Evolutionary conservation across 2,888 invertebrate species (phyloP).

Genomic region (Agonopterix alstromeriana): DNA sequence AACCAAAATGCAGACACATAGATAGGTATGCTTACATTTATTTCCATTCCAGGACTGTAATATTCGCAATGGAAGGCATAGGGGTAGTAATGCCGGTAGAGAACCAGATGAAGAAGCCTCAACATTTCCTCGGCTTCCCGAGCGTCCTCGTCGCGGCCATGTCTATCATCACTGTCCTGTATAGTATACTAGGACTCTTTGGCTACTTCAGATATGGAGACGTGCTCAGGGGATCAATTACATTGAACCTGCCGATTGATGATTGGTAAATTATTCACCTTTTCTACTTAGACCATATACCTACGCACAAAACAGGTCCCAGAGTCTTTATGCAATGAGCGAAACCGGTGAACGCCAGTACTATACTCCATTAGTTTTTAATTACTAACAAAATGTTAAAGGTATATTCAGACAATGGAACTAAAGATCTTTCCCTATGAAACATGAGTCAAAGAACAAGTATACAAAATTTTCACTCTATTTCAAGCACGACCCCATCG

Average conservation of each 20-base stretch:
- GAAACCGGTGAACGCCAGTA: too few relatives aligned
- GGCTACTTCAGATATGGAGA: slow-evolving; percentile 92
- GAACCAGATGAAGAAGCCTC: slow-evolving; percentile 90
- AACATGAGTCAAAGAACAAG: too few relatives aligned
- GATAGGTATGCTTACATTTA: not conserved
- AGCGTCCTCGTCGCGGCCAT: slow-evolving; percentile 92
- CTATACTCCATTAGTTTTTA: too few relatives aligned
- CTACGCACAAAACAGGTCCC: too few relatives aligned
- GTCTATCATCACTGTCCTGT: slow-evolving; percentile 85
- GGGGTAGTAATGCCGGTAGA: slow-evolving; percentile 95
- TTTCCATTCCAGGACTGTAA: slow-evolving; percentile 82
- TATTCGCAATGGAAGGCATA: slow-evolving; percentile 98
- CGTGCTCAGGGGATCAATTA: slow-evolving; percentile 83
- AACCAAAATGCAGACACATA: too few relatives aligned
- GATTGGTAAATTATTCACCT: slow-evolving; percentile 71
- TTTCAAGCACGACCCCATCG: too few relatives aligned
- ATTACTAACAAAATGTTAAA: too few relatives aligned
- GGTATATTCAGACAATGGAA: too few relatives aligned
- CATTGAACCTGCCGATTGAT: slow-evolving; percentile 85
- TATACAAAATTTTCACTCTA: too few relatives aligned
- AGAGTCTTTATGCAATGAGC: too few relatives aligned
- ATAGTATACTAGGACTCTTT: slow-evolving; percentile 89
- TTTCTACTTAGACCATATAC: too few relatives aligned
- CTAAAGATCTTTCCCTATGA: too few relatives aligned
- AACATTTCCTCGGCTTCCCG: slow-evolving; percentile 87